phyloP scores from a whole-genome alignment of 2,113 vertebrate genomes.

The Xyliphius kryptos region DNA sequence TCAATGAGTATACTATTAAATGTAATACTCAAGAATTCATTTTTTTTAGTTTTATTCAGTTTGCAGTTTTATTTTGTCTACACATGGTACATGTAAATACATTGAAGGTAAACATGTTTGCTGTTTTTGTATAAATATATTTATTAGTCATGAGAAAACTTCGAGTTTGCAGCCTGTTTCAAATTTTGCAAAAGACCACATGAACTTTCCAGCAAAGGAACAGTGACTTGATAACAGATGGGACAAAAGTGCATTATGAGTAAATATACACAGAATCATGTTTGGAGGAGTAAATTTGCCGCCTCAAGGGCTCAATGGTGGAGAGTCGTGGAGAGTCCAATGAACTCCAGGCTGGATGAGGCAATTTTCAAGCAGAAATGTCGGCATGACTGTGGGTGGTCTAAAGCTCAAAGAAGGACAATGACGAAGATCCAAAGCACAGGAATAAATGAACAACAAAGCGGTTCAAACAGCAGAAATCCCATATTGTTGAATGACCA shows the following conservation, averaged over 20 bases:
- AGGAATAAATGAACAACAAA: slow-evolving; percentile 18
- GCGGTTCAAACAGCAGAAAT: not conserved
- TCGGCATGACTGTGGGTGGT: slow-evolving; percentile 11
- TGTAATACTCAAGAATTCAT: too few relatives aligned
- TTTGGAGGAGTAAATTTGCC: slow-evolving; percentile 5
- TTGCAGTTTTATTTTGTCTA: too few relatives aligned
- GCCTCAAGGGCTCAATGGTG: slow-evolving; percentile 5
- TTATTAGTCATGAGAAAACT: too few relatives aligned
- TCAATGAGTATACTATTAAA: too few relatives aligned
- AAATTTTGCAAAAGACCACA: too few relatives aligned
- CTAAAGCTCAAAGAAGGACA: slow-evolving; percentile 19
- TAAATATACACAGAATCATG: slow-evolving; percentile 8
- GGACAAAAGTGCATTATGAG: not conserved
- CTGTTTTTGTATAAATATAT: too few relatives aligned
- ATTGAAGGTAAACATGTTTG: too few relatives aligned
- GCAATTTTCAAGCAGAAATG: slow-evolving; percentile 6
- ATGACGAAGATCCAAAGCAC: slow-evolving; percentile 10
- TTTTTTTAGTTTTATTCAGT: too few relatives aligned
- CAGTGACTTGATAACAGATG: slow-evolving; percentile 2
- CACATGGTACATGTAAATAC: too few relatives aligned
- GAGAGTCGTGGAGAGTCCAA: slow-evolving; percentile 7
- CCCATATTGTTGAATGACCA: too few relatives aligned
- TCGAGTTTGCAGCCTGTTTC: too few relatives aligned
- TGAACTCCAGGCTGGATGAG: slow-evolving; percentile 15
- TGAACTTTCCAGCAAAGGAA: not conserved